Conservation (phyloP, 2,113 vertebrate genomes). For the Eira barbara region DNA sequence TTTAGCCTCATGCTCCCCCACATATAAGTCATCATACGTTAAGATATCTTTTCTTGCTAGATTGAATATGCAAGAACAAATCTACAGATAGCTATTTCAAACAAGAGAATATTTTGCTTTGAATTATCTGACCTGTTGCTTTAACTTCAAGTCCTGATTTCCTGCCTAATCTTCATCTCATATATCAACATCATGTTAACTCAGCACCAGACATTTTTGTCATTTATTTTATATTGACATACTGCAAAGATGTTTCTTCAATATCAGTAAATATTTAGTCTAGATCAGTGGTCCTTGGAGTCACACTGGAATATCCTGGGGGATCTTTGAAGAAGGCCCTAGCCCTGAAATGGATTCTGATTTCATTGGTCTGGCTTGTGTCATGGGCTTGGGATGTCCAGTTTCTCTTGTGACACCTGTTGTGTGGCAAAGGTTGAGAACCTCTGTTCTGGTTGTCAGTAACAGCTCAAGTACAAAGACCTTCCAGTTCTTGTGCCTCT, state of each 20-base stretch:
- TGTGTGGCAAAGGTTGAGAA: neutral
- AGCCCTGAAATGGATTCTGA: neutral
- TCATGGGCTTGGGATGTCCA: no score
- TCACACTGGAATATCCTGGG: neutral
- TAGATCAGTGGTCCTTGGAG: neutral
- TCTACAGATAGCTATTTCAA: neutral
- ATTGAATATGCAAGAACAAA: neutral
- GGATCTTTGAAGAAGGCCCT: neutral
- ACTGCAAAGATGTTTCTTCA: neutral
- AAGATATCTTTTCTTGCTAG: neutral
- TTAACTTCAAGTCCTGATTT: neutral
- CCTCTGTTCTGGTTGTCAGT: neutral
- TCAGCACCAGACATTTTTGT: neutral
- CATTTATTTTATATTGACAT: neutral
- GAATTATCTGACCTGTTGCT: neutral
- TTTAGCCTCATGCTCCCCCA: neutral
- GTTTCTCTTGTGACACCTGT: no score
- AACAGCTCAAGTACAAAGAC: neutral
- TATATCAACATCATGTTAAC: neutral
- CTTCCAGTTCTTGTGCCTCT: neutral
- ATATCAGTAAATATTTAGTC: neutral
- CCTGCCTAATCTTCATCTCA: neutral
- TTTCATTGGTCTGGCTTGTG: neutral
- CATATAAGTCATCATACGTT: neutral
- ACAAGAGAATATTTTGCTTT: neutral